Evolutionary conservation across 2,113 vertebrate genomes (phyloP).

Genomic region (Sylvilagus bachmani): DNA sequence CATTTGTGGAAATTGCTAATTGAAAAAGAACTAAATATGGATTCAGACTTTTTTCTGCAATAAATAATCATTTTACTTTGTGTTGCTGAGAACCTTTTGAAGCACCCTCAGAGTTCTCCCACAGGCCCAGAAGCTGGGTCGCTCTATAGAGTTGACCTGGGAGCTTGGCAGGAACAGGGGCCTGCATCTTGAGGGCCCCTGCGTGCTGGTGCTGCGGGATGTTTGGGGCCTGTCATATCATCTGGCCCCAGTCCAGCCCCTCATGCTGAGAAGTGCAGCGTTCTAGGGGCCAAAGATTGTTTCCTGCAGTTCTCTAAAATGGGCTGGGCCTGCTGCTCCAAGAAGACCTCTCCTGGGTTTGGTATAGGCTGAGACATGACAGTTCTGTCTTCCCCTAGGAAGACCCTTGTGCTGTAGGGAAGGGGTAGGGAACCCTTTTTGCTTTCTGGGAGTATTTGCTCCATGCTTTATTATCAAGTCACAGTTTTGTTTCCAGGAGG

Average conservation of each 20-base stretch:
- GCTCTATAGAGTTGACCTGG: background rate
- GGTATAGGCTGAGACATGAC: background rate
- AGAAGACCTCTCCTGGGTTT: background rate
- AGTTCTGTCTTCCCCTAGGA: background rate
- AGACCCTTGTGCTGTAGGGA: background rate
- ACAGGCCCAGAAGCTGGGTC: background rate
- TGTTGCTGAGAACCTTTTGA: too few relatives aligned
- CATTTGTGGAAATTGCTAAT: too few relatives aligned
- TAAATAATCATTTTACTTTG: too few relatives aligned
- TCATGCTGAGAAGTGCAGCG: background rate
- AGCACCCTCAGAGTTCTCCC: background rate
- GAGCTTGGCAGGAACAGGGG: background rate
- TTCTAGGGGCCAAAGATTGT: background rate
- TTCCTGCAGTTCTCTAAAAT: background rate
- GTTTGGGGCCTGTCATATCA: background rate
- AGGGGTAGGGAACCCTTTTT: background rate
- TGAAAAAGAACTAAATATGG: too few relatives aligned
- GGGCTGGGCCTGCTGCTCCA: background rate
- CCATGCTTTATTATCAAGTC: background rate
- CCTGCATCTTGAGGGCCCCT: background rate
- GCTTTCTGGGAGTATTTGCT: background rate
- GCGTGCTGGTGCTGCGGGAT: background rate
- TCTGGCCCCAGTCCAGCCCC: fast-evolving
- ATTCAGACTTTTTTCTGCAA: too few relatives aligned
- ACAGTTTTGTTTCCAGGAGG: background rate